phyloP scores from a whole-genome alignment of 2,113 vertebrate species.

The Geothlypis trichas region DNA sequence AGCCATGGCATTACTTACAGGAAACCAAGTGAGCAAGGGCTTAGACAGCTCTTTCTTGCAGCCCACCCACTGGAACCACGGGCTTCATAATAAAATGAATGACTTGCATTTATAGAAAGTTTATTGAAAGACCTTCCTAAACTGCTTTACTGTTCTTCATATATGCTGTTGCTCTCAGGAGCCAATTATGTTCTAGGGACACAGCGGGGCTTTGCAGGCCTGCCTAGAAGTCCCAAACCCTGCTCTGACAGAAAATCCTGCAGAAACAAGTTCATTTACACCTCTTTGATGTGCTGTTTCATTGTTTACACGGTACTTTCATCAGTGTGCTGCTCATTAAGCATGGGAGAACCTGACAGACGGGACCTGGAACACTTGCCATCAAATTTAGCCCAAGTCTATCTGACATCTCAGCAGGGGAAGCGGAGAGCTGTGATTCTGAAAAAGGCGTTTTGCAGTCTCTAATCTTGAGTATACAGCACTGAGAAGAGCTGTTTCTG shows the following conservation, averaged over 20 bases:
- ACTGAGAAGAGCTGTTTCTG: neutral
- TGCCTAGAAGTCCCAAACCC: neutral
- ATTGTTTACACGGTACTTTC: conserved; percentile 31
- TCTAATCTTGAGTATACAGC: neutral
- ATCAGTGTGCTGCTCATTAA: conserved; percentile 1
- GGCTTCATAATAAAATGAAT: neutral
- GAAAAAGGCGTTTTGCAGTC: neutral
- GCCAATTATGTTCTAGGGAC: conserved; percentile 16
- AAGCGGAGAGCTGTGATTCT: neutral
- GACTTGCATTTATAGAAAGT: neutral
- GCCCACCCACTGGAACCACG: neutral
- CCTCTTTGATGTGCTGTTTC: neutral
- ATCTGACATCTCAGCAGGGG: conserved; percentile 29
- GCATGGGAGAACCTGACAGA: conserved; percentile 14
- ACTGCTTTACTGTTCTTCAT: neutral
- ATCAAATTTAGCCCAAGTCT: conserved; percentile 37
- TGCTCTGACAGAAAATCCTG: neutral
- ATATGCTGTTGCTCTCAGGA: neutral
- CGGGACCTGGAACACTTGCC: neutral
- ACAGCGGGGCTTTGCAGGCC: conserved; percentile 2
- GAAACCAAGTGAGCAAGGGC: neutral
- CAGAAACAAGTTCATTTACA: neutral
- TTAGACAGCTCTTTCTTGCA: neutral
- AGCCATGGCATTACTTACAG: neutral
- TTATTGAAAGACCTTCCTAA: neutral